These are phyloP conservation scores for Echiichthys vipera DNA, from an alignment of 2,797 vertebrate species.

Conservation along the genomic window DNA sequence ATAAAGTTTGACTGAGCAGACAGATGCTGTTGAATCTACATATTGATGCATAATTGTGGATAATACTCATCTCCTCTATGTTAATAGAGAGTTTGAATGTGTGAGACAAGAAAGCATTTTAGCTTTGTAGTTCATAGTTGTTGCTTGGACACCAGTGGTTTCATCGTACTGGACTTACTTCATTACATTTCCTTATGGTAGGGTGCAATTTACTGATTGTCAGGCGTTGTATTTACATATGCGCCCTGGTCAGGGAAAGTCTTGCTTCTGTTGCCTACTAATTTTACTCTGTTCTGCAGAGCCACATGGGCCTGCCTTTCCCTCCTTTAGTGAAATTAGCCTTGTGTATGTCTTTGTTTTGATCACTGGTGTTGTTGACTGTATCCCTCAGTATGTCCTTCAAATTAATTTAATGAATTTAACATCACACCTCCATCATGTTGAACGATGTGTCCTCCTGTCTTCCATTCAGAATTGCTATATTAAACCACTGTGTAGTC, in stretches of 20 bases:
- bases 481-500: conserved; percentile 25
- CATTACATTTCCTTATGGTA: not conserved
- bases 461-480: conserved; percentile 18
- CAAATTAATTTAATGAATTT: conserved; percentile 1
- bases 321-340: not conserved
- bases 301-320: not conserved
- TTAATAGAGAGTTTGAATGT: conserved; percentile 11
- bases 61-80: not conserved
- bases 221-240: not conserved
- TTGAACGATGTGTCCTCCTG: conserved; percentile 2
- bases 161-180: not conserved
- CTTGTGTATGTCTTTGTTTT: not conserved
- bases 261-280: not conserved
- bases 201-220: conserved; percentile 1
- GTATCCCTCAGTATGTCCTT: not conserved
- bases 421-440: conserved; percentile 4
- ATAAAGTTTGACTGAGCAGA: conserved; percentile 10
- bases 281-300: not conserved
- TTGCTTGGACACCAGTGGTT: not conserved
- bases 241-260: not conserved
- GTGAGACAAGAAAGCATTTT: conserved; percentile 16
- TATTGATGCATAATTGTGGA: not conserved
- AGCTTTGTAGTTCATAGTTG: conserved; percentile 6
- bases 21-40: conserved; percentile 9
- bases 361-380: not conserved